Conservation (phyloP, 2,797 vertebrate genomes). For the Myotis daubentonii region DNA sequence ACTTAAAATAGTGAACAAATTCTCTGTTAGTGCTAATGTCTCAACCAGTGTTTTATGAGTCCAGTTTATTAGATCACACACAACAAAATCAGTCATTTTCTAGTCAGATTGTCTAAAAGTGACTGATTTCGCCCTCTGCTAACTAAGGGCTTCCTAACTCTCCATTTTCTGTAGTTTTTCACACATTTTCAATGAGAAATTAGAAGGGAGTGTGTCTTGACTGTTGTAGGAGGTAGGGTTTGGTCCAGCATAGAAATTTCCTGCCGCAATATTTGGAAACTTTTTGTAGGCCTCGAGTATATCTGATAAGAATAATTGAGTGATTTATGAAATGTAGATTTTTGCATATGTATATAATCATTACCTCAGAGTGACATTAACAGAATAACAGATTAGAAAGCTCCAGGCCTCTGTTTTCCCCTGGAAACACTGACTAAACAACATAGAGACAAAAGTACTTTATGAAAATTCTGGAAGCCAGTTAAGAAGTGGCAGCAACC, state of each 20-base stretch:
- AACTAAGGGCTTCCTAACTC: neutral
- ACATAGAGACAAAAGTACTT: neutral
- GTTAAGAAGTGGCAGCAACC: neutral
- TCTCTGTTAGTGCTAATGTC: neutral
- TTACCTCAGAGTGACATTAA: neutral
- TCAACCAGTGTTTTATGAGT: neutral
- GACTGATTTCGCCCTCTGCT: neutral
- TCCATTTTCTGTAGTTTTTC: neutral
- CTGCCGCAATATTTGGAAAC: neutral
- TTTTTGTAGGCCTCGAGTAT: neutral
- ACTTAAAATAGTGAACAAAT: neutral
- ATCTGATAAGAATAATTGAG: neutral
- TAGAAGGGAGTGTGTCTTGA: neutral
- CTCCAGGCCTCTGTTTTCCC: neutral
- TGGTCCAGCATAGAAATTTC: neutral
- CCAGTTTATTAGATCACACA: neutral
- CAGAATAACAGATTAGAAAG: neutral
- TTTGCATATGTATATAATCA: slow-evolving; percentile 1
- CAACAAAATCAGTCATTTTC: neutral
- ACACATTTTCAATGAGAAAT: neutral
- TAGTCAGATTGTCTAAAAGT: neutral
- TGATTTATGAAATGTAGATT: neutral
- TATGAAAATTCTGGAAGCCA: neutral
- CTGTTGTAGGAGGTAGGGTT: neutral
- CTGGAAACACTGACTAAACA: neutral